These are phyloP conservation scores for Hippoglossus stenolepis DNA, from an alignment of 2,113 vertebrate genomes.

Conservation along the genomic window DNA sequence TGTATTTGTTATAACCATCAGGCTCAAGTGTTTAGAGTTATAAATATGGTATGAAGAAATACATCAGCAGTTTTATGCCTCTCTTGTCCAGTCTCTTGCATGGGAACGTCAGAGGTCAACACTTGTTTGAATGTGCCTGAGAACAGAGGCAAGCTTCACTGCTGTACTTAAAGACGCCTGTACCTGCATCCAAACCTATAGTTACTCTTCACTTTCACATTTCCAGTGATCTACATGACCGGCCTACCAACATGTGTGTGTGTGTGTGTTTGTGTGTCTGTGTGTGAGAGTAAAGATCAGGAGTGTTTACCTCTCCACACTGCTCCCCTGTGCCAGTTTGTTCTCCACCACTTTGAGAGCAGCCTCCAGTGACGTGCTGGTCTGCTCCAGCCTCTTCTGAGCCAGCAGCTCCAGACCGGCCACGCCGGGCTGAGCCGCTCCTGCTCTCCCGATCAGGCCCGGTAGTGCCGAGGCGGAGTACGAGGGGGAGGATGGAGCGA, in stretches of 20 bases:
- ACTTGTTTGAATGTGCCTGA: too few relatives aligned
- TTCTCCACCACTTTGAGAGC: conserved; percentile 86
- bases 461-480: conserved; percentile 31
- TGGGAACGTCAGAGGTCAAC: too few relatives aligned
- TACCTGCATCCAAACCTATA: not conserved
- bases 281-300: not conserved
- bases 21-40: too few relatives aligned
- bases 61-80: not conserved
- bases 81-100: too few relatives aligned
- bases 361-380: conserved; percentile 86
- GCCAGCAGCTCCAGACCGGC: conserved; percentile 64
- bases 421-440: not conserved
- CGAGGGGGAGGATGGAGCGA: conserved; percentile 51
- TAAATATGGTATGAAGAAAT: too few relatives aligned
- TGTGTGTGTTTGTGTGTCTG: too few relatives aligned
- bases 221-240: too few relatives aligned
- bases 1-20: too few relatives aligned
- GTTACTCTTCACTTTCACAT: not conserved
- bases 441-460: conserved; percentile 45
- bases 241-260: not conserved
- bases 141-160: too few relatives aligned
- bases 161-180: too few relatives aligned
- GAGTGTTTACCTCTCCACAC: conserved; percentile 76
- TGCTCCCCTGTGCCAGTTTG: conserved; percentile 78
- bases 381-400: conserved; percentile 88